A percentile compares a stretch with the other conserved stretches of the same genome.
These are phyloP conservation scores for Archivesica marissinica DNA, from an alignment of 1,140 invertebrate genomes.

Conservation along the genomic window DNA sequence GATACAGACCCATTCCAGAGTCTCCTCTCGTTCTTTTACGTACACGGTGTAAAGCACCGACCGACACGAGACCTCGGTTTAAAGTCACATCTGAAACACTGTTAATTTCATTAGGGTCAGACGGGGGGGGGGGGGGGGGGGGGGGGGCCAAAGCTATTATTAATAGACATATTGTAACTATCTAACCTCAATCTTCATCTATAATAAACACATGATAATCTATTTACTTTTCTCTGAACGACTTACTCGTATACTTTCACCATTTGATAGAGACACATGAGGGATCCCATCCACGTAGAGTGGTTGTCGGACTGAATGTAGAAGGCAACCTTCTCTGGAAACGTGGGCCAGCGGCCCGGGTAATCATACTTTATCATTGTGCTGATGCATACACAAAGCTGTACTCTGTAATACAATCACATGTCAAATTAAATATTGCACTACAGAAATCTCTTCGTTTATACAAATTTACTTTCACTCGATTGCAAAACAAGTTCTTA, in stretches of 20 bases:
- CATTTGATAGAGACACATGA: conserved; percentile 96
- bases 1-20: too few species aligned
- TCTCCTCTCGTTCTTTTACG: too few species aligned
- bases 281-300: conserved; percentile 94
- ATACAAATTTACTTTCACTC: too few species aligned
- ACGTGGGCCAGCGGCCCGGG: conserved; percentile 96
- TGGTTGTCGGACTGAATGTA: conserved; percentile 93
- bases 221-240: neutral
- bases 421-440: too few species aligned
- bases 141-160: too few species aligned
- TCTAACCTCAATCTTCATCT: neutral
- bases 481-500: too few species aligned
- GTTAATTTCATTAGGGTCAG: too few species aligned
- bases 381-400: conserved; percentile 95
- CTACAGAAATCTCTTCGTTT: too few species aligned
- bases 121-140: too few species aligned
- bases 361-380: conserved; percentile 98
- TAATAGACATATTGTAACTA: neutral
- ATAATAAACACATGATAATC: neutral
- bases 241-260: conserved; percentile 97
- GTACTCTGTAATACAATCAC: conserved; percentile 89
- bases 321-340: conserved; percentile 96
- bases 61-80: too few species aligned
- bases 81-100: too few species aligned
- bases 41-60: too few species aligned